Evolutionary conservation across 2,888 invertebrate genomes (phyloP).

Genomic region (Molanna angustata): DNA sequence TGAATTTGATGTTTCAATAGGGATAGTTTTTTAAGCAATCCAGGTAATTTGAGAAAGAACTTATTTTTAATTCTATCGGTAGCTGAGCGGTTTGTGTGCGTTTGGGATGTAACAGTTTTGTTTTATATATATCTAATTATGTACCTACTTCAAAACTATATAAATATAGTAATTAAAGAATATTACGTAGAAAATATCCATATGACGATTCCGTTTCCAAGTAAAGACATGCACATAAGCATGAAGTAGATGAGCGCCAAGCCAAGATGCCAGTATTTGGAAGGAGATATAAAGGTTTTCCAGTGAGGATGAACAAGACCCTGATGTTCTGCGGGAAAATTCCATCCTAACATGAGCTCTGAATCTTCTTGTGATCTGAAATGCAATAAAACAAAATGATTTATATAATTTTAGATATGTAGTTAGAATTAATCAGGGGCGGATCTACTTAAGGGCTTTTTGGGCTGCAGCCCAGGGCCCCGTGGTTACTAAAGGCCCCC

Average conservation of each 20-base stretch:
- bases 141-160: not conserved
- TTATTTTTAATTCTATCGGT: too few relatives aligned
- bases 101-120: too few relatives aligned
- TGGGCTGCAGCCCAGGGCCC: too few relatives aligned
- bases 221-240: slow-evolving; percentile 58
- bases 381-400: not conserved
- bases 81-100: too few relatives aligned
- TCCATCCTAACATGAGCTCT: slow-evolving; percentile 63
- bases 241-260: slow-evolving; percentile 63
- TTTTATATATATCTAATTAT: too few relatives aligned
- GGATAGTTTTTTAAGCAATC: too few relatives aligned
- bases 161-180: not conserved
- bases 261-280: slow-evolving; percentile 63
- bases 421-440: too few relatives aligned
- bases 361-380: slow-evolving; percentile 33
- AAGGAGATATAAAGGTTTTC: slow-evolving; percentile 64
- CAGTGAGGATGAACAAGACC: slow-evolving; percentile 68
- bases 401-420: too few relatives aligned
- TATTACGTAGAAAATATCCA: slow-evolving; percentile 74
- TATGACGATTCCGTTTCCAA: slow-evolving; percentile 71
- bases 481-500: too few relatives aligned
- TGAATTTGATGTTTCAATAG: too few relatives aligned
- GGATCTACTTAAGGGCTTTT: too few relatives aligned
- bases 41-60: too few relatives aligned
- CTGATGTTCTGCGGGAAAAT: slow-evolving; percentile 63